Conservation (phyloP, 1,140 invertebrate species). For the Agraylea sexmaculata region DNA sequence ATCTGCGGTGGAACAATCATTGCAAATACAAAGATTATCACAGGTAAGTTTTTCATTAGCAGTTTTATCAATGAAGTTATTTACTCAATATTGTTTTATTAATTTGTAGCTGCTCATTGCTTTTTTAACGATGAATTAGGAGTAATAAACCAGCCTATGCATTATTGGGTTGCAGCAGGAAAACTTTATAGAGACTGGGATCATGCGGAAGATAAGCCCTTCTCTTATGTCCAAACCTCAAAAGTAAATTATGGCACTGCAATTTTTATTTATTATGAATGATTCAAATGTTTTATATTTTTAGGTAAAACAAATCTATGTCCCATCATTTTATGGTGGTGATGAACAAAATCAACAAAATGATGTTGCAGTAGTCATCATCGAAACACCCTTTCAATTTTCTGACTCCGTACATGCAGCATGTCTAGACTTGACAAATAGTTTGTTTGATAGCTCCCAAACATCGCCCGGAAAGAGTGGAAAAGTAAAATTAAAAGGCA, state of each 20-base stretch:
- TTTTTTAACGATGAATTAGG: background rate
- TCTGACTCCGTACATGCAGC: background rate
- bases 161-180: background rate
- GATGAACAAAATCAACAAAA: background rate
- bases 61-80: too few species aligned
- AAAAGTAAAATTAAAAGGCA: too few species aligned
- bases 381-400: conserved; percentile 1
- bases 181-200: background rate
- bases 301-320: background rate
- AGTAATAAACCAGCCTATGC: background rate
- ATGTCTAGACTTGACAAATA: background rate
- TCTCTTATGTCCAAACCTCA: background rate
- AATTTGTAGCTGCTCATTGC: background rate
- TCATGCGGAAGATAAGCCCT: background rate
- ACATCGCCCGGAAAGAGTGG: background rate
- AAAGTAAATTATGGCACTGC: too few species aligned
- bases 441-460: background rate
- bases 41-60: too few species aligned
- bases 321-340: background rate
- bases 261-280: too few species aligned
- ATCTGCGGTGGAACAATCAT: too few species aligned
- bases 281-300: background rate
- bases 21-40: too few species aligned
- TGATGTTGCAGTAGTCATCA: background rate
- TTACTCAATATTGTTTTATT: too few species aligned